Evolutionary conservation across 2,888 invertebrate genomes (phyloP).

Genomic region (Gymnosoma rotundatum): DNA sequence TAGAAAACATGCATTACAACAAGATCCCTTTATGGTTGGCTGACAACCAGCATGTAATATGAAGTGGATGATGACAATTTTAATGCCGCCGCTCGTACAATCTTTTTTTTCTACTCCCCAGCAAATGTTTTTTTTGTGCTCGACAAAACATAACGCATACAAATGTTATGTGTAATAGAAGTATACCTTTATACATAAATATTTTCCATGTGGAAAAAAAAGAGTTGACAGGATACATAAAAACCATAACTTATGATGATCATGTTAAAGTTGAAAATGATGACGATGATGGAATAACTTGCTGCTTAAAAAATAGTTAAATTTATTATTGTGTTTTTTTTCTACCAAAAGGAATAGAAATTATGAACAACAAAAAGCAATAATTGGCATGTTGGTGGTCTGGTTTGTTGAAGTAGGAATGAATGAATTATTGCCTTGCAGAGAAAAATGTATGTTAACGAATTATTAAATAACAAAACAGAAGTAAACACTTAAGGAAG

Average conservation of each 20-base stretch:
- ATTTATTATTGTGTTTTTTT: conserved; percentile 3
- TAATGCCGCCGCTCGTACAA: neutral
- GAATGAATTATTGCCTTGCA: conserved; percentile 8
- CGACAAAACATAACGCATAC: neutral
- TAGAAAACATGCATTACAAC: conserved; percentile 50
- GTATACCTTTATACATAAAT: conserved; percentile 28
- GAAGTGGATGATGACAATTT: conserved; percentile 43
- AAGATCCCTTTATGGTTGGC: conserved; percentile 48
- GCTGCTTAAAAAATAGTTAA: conserved; percentile 26
- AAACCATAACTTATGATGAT: conserved; percentile 54
- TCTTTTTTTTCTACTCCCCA: conserved; percentile 15
- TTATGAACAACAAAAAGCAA: conserved; percentile 8
- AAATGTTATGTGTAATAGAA: conserved; percentile 28
- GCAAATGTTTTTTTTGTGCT: conserved; percentile 1
- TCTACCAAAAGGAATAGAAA: conserved; percentile 4
- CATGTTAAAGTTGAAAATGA: conserved; percentile 7
- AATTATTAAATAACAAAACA: conserved; percentile 34
- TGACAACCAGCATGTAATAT: conserved; percentile 33
- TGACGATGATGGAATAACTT: conserved; percentile 30
- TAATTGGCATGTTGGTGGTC: conserved; percentile 56
- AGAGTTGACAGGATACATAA: conserved; percentile 58
- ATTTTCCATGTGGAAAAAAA: conserved; percentile 33
- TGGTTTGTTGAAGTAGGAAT: conserved; percentile 3
- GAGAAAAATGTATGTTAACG: conserved; percentile 37
- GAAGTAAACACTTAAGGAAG: neutral